Percentiles rank a stretch among this genome's conserved stretches.
These are phyloP conservation scores for Stigmatopora nigra DNA, from an alignment of 2,113 vertebrate species.

Conservation along the genomic window DNA sequence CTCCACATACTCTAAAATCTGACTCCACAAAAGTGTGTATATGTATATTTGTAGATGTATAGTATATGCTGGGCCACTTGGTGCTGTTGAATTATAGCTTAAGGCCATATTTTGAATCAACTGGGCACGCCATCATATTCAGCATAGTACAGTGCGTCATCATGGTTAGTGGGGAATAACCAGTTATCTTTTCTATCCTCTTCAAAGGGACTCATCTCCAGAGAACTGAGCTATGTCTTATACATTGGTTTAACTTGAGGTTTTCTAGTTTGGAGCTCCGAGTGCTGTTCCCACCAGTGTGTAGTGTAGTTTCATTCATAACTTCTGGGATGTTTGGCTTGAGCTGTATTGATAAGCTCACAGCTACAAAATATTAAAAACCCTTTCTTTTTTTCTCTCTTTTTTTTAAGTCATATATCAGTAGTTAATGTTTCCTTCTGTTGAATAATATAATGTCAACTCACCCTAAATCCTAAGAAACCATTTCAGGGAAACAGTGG, in stretches of 20 bases:
- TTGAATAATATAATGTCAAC: background rate
- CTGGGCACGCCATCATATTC: background rate
- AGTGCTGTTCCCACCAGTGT: constrained; percentile 1
- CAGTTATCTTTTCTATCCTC: constrained; percentile 1
- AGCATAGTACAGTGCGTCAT: background rate
- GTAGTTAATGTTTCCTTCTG: background rate
- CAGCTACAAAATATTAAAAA: no score
- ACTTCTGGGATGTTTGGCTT: background rate
- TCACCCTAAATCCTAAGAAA: background rate
- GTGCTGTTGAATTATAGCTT: background rate
- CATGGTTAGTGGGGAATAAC: constrained; percentile 2
- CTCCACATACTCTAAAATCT: no score
- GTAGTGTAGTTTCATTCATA: no score
- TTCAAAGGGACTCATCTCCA: background rate
- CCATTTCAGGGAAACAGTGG: background rate
- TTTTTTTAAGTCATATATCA: background rate
- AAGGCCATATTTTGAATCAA: background rate
- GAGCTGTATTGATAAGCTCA: no score
- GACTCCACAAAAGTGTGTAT: no score
- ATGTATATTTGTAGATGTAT: no score
- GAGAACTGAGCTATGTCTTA: background rate
- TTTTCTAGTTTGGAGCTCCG: background rate
- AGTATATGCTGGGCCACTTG: background rate
- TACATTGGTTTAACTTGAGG: background rate
- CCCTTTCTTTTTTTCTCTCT: no score